Evolutionary conservation across 2,888 invertebrate genomes (phyloP).

Genomic region (Hydrotaea diabolus): DNA sequence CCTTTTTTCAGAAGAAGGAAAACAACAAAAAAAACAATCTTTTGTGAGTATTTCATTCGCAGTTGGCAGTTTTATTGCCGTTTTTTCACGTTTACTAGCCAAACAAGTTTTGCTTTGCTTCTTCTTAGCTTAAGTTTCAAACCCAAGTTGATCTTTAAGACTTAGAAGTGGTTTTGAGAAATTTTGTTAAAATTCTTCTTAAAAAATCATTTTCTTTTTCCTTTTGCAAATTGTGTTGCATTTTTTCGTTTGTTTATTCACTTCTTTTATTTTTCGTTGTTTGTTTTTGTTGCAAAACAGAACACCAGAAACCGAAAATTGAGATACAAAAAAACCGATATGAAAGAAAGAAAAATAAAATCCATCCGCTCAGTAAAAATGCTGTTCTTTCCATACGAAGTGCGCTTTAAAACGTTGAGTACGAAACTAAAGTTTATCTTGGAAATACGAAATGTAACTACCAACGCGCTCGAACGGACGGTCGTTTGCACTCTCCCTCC

Average conservation of each 20-base stretch:
- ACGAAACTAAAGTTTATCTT: slow-evolving; percentile 67
- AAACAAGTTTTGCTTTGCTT: slow-evolving; percentile 54
- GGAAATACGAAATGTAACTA: slow-evolving; percentile 65
- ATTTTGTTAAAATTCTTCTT: slow-evolving; percentile 11
- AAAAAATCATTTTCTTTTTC: slow-evolving; percentile 7
- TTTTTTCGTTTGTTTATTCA: too few relatives aligned
- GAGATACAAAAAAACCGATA: slow-evolving; percentile 8
- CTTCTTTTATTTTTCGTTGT: too few relatives aligned
- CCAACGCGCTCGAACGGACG: slow-evolving; percentile 62
- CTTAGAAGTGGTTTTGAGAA: slow-evolving; percentile 3
- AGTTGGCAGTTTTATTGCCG: slow-evolving; percentile 41
- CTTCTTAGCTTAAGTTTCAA: neutral
- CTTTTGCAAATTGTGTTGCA: too few relatives aligned
- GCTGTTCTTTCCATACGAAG: slow-evolving; percentile 51
- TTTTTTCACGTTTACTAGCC: slow-evolving; percentile 46
- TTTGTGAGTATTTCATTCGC: slow-evolving; percentile 17
- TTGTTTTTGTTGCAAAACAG: too few relatives aligned
- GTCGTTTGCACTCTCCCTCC: neutral
- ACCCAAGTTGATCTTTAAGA: neutral
- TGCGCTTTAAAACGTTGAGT: slow-evolving; percentile 66
- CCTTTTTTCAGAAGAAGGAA: neutral
- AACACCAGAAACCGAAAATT: neutral
- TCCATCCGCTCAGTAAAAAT: slow-evolving; percentile 46
- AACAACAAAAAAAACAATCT: slow-evolving; percentile 26
- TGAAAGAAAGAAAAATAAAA: too few relatives aligned